These are phyloP conservation scores for Mirounga angustirostris DNA, from an alignment of 2,113 vertebrate species.

Conservation along the genomic window DNA sequence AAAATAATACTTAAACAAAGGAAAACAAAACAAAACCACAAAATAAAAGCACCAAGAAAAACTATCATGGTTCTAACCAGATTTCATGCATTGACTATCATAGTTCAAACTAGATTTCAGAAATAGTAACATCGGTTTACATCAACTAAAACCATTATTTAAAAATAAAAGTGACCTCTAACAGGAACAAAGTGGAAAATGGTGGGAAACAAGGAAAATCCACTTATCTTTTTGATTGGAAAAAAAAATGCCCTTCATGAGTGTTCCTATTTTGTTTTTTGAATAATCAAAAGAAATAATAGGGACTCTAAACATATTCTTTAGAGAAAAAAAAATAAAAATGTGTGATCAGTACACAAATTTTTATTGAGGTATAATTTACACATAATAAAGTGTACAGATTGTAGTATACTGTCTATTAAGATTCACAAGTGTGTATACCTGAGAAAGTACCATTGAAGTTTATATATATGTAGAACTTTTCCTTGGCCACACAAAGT, in stretches of 20 bases:
- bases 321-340: background rate
- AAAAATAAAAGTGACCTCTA: background rate
- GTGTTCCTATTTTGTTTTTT: background rate
- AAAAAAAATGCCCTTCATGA: background rate
- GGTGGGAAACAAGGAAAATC: background rate
- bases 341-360: background rate
- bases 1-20: slow-evolving; percentile 4
- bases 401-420: background rate
- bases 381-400: background rate
- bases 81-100: background rate
- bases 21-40: background rate
- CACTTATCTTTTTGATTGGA: background rate
- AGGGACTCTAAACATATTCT: background rate
- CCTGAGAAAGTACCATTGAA: background rate
- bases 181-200: background rate
- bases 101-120: background rate
- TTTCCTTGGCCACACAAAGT: background rate
- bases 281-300: slow-evolving; percentile 1
- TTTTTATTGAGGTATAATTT: background rate
- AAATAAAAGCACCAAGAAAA: background rate
- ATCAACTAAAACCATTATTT: background rate
- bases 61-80: background rate
- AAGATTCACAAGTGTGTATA: background rate
- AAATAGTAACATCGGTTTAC: background rate
- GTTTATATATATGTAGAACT: background rate